Evolutionary conservation across 2,113 vertebrate species (phyloP), one percentile per base, ranked within the genome.

Genomic region (Tichodroma muraria): DNA sequence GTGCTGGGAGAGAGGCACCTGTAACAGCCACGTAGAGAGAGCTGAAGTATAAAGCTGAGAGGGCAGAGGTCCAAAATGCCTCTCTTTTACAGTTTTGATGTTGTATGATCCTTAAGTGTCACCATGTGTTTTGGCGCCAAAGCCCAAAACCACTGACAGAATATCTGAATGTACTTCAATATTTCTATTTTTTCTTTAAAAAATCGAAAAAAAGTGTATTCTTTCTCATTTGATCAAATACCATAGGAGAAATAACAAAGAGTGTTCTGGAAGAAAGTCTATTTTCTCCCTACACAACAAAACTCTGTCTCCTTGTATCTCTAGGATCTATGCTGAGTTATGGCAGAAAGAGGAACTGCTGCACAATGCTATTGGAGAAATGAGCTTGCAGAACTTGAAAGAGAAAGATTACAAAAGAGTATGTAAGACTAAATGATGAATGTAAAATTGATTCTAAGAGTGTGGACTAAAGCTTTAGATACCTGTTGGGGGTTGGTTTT

Each of bases 231-330:
- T 64, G 68, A 79, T 60, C 33, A 60, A 38, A 27, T 25, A 50
- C 16, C 13, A 13, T 8, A 42, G 5, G 2, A 75, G 8, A 84
- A 87, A 87, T 25, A 31, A 52, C 4, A 54, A 44, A 60, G 11
- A 59, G 13, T n/a, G 8, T 3, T 6, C 11, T 63, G 33, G 50
- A 91, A 92, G 22, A 10, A 77, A 78, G 40, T 21, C 13, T 70
- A 0, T 57, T 53, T 82, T 52, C 61, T 63, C 30, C 8, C 7
- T 33, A 42, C 33, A 52, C 30, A 56, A 19, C 13, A 77, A 64
- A 81, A 70, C 0, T 6, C 27, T 84, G 6, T 56, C 6, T 9
- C 11, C 0, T 0, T 21, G 8, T 49, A 42, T 92, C 14, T 80
- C 33, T 16, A 49, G 10, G 35, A 50, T 76, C 23, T 80, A 6